These are phyloP conservation scores for Limnodromus scolopaceus DNA, from an alignment of 2,797 vertebrate genomes.

Conservation along the genomic window DNA sequence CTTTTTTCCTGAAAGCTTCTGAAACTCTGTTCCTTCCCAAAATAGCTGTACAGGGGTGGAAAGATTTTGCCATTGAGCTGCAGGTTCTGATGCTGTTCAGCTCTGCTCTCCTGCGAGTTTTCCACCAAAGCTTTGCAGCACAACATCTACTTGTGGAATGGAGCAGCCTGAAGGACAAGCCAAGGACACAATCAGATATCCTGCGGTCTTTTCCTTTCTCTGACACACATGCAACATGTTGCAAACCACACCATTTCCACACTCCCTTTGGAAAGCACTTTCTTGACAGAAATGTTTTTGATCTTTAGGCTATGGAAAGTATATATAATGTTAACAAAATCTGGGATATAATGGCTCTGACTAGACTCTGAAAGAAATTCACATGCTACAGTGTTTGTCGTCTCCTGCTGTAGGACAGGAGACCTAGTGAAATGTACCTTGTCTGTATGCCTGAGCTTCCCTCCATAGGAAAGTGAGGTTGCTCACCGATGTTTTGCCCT, in stretches of 20 bases:
- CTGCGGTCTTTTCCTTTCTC: background rate
- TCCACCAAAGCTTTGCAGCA: background rate
- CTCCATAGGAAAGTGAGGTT: background rate
- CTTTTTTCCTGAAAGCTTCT: background rate
- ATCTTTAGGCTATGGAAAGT: background rate
- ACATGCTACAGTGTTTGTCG: background rate
- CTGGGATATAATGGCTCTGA: background rate
- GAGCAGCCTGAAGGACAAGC: background rate
- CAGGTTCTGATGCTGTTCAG: background rate
- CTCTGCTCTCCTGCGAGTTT: background rate
- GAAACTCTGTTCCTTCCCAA: background rate
- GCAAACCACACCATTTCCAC: rapidly evolving
- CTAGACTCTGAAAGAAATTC: background rate
- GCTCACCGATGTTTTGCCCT: background rate
- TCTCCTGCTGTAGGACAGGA: background rate
- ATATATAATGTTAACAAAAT: background rate
- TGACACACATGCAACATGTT: rapidly evolving
- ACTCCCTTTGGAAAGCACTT: background rate
- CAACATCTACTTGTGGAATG: background rate
- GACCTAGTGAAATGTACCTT: background rate
- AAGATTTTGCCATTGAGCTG: background rate
- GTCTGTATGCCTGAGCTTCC: background rate
- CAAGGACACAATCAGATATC: background rate
- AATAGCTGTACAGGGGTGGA: background rate
- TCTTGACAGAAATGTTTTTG: background rate